Evolutionary conservation across 2,797 vertebrate species (phyloP).

Genomic region (Muscicapa striata): DNA sequence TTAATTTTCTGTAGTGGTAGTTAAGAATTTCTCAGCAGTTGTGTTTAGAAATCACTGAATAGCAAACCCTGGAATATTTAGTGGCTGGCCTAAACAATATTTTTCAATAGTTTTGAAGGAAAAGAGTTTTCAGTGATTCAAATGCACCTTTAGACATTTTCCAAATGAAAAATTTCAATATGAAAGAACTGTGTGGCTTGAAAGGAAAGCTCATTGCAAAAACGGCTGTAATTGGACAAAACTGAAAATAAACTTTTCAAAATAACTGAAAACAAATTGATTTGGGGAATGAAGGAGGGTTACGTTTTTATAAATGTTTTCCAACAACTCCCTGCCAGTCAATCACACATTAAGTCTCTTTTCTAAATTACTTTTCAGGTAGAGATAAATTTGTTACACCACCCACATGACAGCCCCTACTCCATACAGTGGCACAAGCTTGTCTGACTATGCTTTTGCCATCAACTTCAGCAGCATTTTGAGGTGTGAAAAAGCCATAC

Average conservation of each 20-base stretch:
- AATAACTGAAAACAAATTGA: slow-evolving; percentile 8
- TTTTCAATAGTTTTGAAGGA: background rate
- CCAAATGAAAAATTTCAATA: background rate
- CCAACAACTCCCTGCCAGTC: background rate
- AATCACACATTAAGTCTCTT: background rate
- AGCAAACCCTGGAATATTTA: background rate
- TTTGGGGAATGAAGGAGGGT: background rate
- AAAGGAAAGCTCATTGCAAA: background rate
- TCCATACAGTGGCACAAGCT: background rate
- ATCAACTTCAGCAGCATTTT: background rate
- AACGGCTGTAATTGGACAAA: background rate
- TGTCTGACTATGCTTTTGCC: background rate
- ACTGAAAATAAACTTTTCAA: slow-evolving; percentile 7
- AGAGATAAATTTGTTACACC: background rate
- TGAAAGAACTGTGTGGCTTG: background rate
- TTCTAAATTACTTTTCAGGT: background rate
- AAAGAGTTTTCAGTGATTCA: background rate
- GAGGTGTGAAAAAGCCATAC: background rate
- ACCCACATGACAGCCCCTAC: fast-evolving
- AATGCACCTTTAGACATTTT: slow-evolving; percentile 18
- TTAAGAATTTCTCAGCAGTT: background rate
- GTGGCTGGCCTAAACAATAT: background rate
- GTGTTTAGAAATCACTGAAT: background rate
- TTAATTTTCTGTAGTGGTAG: background rate
- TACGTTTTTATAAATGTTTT: background rate